Evolutionary conservation across 2,797 vertebrate species (phyloP), one percentile per base, ranked within the genome.

Genomic region (Alauda arvensis): DNA sequence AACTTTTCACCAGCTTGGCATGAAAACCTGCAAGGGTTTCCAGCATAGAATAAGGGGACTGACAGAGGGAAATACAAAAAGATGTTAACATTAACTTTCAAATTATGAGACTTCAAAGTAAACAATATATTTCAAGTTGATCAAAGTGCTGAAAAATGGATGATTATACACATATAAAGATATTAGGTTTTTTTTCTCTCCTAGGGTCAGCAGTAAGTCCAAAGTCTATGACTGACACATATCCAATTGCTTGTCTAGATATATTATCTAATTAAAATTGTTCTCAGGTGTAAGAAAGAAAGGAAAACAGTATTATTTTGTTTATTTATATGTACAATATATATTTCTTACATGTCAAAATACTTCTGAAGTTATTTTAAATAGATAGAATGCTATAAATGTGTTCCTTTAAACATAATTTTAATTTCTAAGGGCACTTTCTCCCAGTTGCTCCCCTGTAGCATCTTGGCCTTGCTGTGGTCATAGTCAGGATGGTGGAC

Each of bases 391-490:
- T 11, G 43, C 21, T 61, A n/a, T 26, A 55, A 66, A 9, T 26
- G 10, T 14, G 8, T 16, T 52, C 18, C 24, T 55, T 40, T 33
- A 78, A 76, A 72, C 8, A 39, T 9, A 25, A 23, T 13, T 66
- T 72, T 12, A 9, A 20, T 53, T 89, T 85, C 56, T 78, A 79
- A 83, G 67, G 29, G 25, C 20, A 43, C 14, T 66, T 87, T 68
- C 33, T 62, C 37, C 6, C 46, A 68, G 13, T 2, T 46, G 34
- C 28, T 79, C 19, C 21, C 40, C 63, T 26, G 18, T 17, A 77
- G 43, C 0, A 0, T 18, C 34, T 65, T 3, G 5, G 67, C 21
- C 21, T 55, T 56, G 29, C 14, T 45, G 14, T 21, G 31, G 56
- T n/a, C 49, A 75, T 9, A 63, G 37, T 5, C n/a, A 71, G 25